Percentiles rank a stretch among this genome's conserved stretches.
phyloP scores from a whole-genome alignment of 1,140 invertebrate genomes.

The Panagrolaimus sp. region DNA sequence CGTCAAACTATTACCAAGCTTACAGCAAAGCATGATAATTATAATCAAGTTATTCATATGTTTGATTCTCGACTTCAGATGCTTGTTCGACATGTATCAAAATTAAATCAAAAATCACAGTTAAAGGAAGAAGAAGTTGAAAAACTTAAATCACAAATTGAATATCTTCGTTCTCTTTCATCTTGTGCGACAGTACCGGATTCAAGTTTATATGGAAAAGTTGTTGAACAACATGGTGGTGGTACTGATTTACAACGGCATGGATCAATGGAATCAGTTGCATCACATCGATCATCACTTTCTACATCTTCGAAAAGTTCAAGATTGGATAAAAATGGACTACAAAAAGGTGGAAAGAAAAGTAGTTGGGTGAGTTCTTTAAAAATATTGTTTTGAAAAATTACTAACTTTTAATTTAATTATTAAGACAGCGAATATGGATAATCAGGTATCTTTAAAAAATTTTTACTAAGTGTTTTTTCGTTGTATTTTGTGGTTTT shows the following conservation, averaged over 20 bases:
- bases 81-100: constrained; percentile 21
- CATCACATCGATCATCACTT: constrained; percentile 18
- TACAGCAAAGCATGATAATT: constrained; percentile 29
- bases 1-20: constrained; percentile 24
- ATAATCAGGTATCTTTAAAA: constrained; percentile 32
- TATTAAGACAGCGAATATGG: constrained; percentile 39
- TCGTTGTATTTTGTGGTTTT: too few species aligned
- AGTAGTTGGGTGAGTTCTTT: constrained; percentile 35
- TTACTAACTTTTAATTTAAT: neutral
- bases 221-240: constrained; percentile 7
- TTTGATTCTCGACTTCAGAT: constrained; percentile 33
- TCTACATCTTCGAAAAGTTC: constrained; percentile 5
- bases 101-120: constrained; percentile 4
- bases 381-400: neutral
- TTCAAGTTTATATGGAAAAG: neutral
- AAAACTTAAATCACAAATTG: constrained; percentile 33
- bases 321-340: constrained; percentile 5
- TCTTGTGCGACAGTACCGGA: constrained; percentile 7
- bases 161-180: constrained; percentile 34
- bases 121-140: constrained; percentile 35
- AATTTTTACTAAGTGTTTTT: too few species aligned
- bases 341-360: constrained; percentile 17
- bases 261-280: constrained; percentile 35
- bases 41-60: constrained; percentile 33
- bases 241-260: constrained; percentile 18